Conservation (phyloP, 2,888 invertebrate genomes). For the Athrips mouffetella region DNA sequence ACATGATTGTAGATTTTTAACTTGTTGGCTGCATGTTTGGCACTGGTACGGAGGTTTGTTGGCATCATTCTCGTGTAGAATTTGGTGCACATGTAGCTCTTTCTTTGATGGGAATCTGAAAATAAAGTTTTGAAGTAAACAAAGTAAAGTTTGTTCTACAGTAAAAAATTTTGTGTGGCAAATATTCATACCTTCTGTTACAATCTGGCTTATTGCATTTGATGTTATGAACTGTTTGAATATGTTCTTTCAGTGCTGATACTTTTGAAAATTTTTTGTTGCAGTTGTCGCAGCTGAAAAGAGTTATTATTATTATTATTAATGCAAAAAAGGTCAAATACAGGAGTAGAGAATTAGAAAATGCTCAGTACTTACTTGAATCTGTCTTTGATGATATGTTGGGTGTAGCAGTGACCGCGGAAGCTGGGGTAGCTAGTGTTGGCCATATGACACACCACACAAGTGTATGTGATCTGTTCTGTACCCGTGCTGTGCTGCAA, state of each 20-base stretch:
- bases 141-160: neutral
- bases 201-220: slow-evolving; percentile 46
- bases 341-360: neutral
- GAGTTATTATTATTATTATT: neutral
- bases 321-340: neutral
- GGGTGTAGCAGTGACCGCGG: slow-evolving; percentile 78
- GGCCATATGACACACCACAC: slow-evolving; percentile 76
- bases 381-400: slow-evolving; percentile 75
- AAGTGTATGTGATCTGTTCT: slow-evolving; percentile 69
- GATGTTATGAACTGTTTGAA: slow-evolving; percentile 48
- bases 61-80: slow-evolving; percentile 47
- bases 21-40: slow-evolving; percentile 42
- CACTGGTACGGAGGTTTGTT: slow-evolving; percentile 55
- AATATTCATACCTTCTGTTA: slow-evolving; percentile 53
- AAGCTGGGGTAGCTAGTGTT: slow-evolving; percentile 76
- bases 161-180: neutral
- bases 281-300: slow-evolving; percentile 56
- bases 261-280: slow-evolving; percentile 53
- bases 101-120: slow-evolving; percentile 58
- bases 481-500: slow-evolving; percentile 47
- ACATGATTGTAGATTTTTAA: slow-evolving; percentile 48
- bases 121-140: neutral
- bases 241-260: slow-evolving; percentile 47
- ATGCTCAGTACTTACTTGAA: slow-evolving; percentile 64
- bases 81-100: slow-evolving; percentile 54